Base-by-base conservation (phyloP, 1,140 invertebrate genomes). In the Phocides pigmalion region DNA sequence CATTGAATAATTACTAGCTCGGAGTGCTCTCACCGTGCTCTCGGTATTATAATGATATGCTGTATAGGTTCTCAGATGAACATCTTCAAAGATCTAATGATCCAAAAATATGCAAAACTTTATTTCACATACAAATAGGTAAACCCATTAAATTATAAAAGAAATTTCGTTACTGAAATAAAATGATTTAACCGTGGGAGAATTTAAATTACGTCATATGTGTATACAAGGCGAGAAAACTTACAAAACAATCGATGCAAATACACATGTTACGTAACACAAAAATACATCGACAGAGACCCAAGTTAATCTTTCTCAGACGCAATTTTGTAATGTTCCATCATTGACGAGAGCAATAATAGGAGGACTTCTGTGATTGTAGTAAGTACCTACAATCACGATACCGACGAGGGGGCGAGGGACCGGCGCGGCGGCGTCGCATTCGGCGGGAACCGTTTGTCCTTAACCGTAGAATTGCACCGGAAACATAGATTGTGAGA, bases 401-500 rank as follows among this genome's bases (percentile, higher is more conserved):
- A 68, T 28, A 11, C 47, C 46, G 22, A 54, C 54, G 49, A 64
- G 67, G 62, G 62, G 46, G 64, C 25, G 70, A 44, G 63, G 61
- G 68, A 46, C 53, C 51, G 16, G 25, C 62, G 47, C 51, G 16
- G 25, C 62, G 47, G 20, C 53, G 53, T 15, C 14, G 15, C 39
- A 28, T 70, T 62, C 67, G 64, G 47, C 61, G 66, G 61, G 69
- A 66, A 67, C 63, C 64, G 66, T 50, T 67, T 64, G 68, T 81
- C 66, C 78, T 79, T 73, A 76, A 64, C 61, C 74, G 74, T 70
- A 77, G 61, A 59, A 72, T 65, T 66, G 62, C 64, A 50, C 74
- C 83, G 87, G 87, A 89, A 83, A 73, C 67, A 42, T 39, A 73
- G 77, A 87, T 85, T 89, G 84, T 79, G 80, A 83, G 82, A 87